A percentile compares a stretch with the other conserved stretches of the same genome.
phyloP scores from a whole-genome alignment of 2,113 vertebrate genomes.

The Empidonax alnorum region DNA sequence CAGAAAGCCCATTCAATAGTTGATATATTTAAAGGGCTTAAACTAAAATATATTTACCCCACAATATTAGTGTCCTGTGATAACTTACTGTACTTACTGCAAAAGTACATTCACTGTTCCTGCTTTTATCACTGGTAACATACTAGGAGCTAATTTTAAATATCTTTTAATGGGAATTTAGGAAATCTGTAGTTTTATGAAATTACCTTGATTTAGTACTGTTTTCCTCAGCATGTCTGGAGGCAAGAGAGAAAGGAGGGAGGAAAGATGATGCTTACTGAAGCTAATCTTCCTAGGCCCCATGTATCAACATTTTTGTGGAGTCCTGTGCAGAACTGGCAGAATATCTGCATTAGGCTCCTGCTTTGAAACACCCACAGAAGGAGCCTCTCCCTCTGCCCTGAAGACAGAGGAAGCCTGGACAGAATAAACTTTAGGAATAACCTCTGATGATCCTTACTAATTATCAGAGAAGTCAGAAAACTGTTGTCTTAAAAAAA shows the following conservation, averaged over 20 bases:
- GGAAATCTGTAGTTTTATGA: background rate
- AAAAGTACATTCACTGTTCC: background rate
- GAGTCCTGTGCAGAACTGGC: background rate
- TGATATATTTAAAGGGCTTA: background rate
- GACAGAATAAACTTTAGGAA: background rate
- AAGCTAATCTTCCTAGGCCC: background rate
- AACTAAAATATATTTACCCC: background rate
- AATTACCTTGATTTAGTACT: background rate
- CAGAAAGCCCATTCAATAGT: background rate
- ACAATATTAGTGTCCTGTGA: background rate
- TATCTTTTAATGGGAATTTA: background rate
- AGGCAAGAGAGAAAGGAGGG: background rate
- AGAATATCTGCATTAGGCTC: background rate
- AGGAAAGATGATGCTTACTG: background rate
- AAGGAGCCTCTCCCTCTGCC: background rate
- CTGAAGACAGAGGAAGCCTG: background rate
- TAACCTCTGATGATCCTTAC: background rate
- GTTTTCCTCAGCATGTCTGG: background rate
- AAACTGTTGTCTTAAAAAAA: background rate
- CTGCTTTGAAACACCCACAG: background rate
- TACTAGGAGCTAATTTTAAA: background rate
- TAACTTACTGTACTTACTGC: background rate
- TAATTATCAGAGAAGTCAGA: background rate
- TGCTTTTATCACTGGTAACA: background rate
- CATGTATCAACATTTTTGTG: background rate